Base-by-base conservation (phyloP, 2,113 vertebrate genomes). In the Cathartes aura region DNA sequence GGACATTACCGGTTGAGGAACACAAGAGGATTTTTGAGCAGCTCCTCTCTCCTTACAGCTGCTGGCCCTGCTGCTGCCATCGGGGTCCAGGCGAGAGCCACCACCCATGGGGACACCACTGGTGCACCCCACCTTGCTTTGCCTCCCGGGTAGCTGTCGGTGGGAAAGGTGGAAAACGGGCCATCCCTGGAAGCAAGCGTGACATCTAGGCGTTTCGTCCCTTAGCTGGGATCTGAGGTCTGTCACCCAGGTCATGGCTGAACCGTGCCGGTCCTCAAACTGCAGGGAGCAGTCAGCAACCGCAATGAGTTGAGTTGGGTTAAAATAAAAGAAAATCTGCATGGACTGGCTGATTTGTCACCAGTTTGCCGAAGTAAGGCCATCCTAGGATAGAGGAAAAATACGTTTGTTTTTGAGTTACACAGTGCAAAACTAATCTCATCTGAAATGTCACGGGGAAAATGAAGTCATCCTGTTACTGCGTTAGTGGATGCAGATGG, bases 401-500 rank as follows among this genome's bases (percentile, higher is more conserved):
- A 47, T 4, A 21, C 36, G 48, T 42, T 58, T 78, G n/a, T 6
- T 62, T 84, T 78, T 48, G 64, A 55, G 48, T 55, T 56, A 48
- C n/a, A 27, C 17, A 29, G 48, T 18, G 29, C 50, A 59, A 76
- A 50, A 45, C 34, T 24, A 34, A 76, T 17, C 45, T 82, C 43
- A 11, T 78, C 43, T 45, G 56, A 63, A 50, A 52, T 18, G 27
- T 43, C 14, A 3, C 3, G 10, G 84, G 79, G 64, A 71, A 59
- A 88, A 63, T 47, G 58, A 64, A 88, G 50, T 47, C 82, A 53
- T 45, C 40, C 22, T 2, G 0, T 50, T 52, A 16, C 58, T 19
- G 20, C 60, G 2, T 60, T 40, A 55, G 76, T 30, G 60, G 45
- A 82, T 97, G 95, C 95, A 94, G 96, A 94, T 89, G 97, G 95